Evolutionary conservation across 2,888 invertebrate species (phyloP).

Genomic region (Yponomeuta cagnagella): DNA sequence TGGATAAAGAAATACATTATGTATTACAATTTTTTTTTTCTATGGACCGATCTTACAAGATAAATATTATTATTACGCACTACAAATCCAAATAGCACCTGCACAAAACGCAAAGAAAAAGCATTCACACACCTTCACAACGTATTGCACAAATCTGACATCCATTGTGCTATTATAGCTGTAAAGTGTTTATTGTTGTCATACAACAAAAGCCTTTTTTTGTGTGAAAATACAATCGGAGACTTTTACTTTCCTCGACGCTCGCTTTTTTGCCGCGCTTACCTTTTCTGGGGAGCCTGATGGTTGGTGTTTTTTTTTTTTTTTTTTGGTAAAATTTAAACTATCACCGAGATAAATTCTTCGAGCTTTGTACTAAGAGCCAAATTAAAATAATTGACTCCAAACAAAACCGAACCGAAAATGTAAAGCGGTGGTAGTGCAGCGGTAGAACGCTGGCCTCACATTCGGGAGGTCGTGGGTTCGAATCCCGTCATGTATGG

Average conservation of each 20-base stretch:
- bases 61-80: too few species aligned
- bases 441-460: too few species aligned
- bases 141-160: conserved; percentile 11
- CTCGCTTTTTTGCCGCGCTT: conserved; percentile 30
- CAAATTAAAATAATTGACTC: neutral
- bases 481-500: too few species aligned
- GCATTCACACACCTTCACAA: conserved; percentile 7
- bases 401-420: too few species aligned
- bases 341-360: neutral
- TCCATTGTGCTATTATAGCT: conserved; percentile 1
- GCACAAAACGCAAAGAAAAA: neutral
- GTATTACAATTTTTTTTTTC: too few species aligned
- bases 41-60: too few species aligned
- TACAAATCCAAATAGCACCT: neutral
- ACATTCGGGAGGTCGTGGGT: too few species aligned
- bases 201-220: conserved; percentile 2
- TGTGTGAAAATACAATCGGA: conserved; percentile 38
- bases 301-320: neutral
- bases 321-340: too few species aligned
- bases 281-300: neutral
- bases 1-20: too few species aligned
- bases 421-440: too few species aligned
- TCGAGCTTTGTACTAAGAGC: neutral
- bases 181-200: conserved; percentile 6
- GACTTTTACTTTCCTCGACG: conserved; percentile 62